phyloP scores from a whole-genome alignment of 1,140 invertebrate species.

The Drosophila sp. region DNA sequence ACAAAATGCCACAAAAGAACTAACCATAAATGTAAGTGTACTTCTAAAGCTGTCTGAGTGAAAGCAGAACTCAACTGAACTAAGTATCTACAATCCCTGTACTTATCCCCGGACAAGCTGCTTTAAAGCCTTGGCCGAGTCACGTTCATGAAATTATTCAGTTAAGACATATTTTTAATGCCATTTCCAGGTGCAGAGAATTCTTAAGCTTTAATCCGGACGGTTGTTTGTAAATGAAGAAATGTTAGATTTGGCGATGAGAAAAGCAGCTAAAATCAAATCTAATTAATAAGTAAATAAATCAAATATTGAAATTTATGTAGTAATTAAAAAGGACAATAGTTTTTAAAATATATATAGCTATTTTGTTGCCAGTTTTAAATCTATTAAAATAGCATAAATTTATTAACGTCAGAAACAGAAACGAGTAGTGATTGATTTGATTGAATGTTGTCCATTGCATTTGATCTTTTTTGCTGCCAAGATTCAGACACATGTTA shows the following conservation, averaged over 20 bases:
- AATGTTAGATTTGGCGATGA: too few relatives aligned
- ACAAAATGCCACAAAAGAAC: conserved; percentile 38
- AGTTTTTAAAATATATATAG: too few relatives aligned
- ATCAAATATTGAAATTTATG: too few relatives aligned
- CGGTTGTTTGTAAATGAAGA: conserved; percentile 4
- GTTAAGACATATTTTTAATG: conserved; percentile 52
- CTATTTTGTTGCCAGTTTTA: too few relatives aligned
- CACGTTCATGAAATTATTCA: conserved; percentile 74
- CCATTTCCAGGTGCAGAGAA: conserved; percentile 52
- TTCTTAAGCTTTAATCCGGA: conserved; percentile 60
- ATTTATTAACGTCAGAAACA: too few relatives aligned
- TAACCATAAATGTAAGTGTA: conserved; percentile 48
- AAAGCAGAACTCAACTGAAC: conserved; percentile 17
- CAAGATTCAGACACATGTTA: conserved; percentile 24
- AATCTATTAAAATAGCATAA: too few relatives aligned
- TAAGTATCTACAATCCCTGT: neutral
- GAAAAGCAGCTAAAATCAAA: too few relatives aligned
- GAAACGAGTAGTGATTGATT: too few relatives aligned
- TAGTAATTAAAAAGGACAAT: too few relatives aligned
- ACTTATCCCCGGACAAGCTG: neutral
- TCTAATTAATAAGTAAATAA: too few relatives aligned
- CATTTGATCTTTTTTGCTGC: neutral
- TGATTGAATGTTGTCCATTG: neutral
- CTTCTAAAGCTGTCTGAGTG: conserved; percentile 51
- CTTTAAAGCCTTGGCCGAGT: conserved; percentile 38